Base-by-base conservation (phyloP, 2,113 vertebrate genomes). In the Phaethornis superciliosus region DNA sequence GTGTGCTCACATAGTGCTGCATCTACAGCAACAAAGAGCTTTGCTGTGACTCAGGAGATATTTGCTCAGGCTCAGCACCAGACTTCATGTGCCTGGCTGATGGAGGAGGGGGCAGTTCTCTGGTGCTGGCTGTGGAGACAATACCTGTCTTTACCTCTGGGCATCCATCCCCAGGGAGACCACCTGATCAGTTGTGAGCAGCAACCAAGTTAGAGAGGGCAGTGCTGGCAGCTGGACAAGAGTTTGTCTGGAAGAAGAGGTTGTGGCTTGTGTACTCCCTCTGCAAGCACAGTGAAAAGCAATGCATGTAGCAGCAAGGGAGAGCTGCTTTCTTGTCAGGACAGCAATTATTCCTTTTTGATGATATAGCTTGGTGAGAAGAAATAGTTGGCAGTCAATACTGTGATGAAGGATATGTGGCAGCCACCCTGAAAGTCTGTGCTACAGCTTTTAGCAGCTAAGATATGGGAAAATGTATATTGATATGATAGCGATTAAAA, bases 311-410 rank as follows among this genome's bases (percentile, higher is more conserved):
- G 63, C 79, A 88, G 86, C 44, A 40, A 30, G 47, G 72, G 32
- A 90, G n/a, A 84, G 56, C 80, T 79, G 44, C 74, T 42, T 93
- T 74, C 82, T 64, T 92, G 60, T 89, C 65, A 90, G 69, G 72
- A 64, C 80, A 90, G 65, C 37, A 70, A 18, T 52, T 86, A 23
- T 27, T 65, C 42, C 77, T 35, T 27, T 35, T 60, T 52, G 22
- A 27, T 71, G 35, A 78, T 90, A 77, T 59, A 44, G 19, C 51
- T 75, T 65, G 32, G 52, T 15, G 19, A 75, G 56, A 24, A 81
- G 52, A 32, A 44, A 15, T 11, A 27, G 64, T 30, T 91, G 82
- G 85, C 74, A 90, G 44, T 63, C 56, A 59, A 72, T 76, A n/a
- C 7, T 76, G 44, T 81, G 70, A 60, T 81, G 54, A 84, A 32